Evolutionary conservation across 2,113 vertebrate genomes (phyloP).

Genomic region (Leuciscus idus): DNA sequence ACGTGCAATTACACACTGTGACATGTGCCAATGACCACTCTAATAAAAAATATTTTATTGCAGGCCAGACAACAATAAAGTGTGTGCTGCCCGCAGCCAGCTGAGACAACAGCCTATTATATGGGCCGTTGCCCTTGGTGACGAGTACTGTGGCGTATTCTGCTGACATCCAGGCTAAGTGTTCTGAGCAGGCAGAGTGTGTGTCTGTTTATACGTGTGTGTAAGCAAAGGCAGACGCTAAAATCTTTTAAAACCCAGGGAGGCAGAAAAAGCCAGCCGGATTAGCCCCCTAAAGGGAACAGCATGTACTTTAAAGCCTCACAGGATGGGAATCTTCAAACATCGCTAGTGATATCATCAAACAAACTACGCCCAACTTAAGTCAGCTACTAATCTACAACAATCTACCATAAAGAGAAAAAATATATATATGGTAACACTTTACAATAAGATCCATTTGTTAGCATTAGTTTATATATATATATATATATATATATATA

Average conservation of each 20-base stretch:
- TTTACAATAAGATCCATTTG: too few species aligned
- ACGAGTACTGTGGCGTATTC: conserved; percentile 21
- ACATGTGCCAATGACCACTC: neutral
- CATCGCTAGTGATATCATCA: neutral
- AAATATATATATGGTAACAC: too few species aligned
- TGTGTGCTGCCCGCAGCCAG: conserved; percentile 10
- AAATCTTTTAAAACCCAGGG: conserved; percentile 19
- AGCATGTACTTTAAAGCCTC: conserved; percentile 34
- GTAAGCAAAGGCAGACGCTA: conserved; percentile 21
- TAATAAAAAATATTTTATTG: conserved; percentile 18
- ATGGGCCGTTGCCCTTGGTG: conserved; percentile 25
- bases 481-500: too few species aligned
- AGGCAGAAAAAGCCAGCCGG: conserved; percentile 35
- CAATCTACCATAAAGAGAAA: neutral
- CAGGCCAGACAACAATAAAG: conserved; percentile 21
- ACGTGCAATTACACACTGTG: neutral
- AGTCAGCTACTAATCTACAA: neutral
- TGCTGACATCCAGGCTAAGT: conserved; percentile 24
- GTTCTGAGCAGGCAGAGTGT: neutral
- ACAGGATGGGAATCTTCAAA: conserved; percentile 28
- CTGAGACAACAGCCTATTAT: conserved; percentile 39
- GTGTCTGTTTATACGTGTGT: conserved; percentile 20
- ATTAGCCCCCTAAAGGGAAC: neutral
- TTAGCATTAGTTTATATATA: too few species aligned
- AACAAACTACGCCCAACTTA: neutral